Conservation (phyloP, 1,140 invertebrate species). For the Gryon sp. region DNA sequence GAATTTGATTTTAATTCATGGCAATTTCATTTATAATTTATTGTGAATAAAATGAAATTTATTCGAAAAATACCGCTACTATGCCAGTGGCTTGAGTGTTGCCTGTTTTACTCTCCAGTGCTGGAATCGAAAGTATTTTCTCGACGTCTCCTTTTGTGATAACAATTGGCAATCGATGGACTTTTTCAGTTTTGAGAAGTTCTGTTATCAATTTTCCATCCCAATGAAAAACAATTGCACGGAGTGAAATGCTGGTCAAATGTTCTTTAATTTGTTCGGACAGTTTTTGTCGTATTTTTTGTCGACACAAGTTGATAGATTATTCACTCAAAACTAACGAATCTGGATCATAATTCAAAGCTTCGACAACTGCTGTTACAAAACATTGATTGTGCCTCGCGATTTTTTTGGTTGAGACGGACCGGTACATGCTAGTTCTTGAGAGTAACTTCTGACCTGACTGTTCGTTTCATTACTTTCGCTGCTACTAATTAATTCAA, state of each 20-base stretch:
- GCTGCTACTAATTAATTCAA: background rate
- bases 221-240: constrained; percentile 8
- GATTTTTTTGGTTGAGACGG: too few species aligned
- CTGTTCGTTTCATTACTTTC: background rate
- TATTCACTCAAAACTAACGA: too few species aligned
- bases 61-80: too few species aligned
- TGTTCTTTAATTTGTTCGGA: constrained; percentile 14
- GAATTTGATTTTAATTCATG: too few species aligned
- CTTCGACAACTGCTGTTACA: too few species aligned
- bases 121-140: constrained; percentile 19
- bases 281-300: constrained; percentile 1
- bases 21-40: too few species aligned
- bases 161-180: constrained; percentile 16
- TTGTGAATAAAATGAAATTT: too few species aligned
- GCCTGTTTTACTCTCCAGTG: constrained; percentile 12
- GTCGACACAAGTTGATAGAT: too few species aligned
- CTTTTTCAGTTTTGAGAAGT: background rate
- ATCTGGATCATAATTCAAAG: too few species aligned
- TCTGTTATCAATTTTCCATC: constrained; percentile 14
- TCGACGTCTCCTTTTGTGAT: constrained; percentile 22
- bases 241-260: background rate
- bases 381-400: background rate
- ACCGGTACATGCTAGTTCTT: background rate
- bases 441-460: background rate
- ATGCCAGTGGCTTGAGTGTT: too few species aligned